phyloP scores from a whole-genome alignment of 2,888 invertebrate species.

The Tenthredo amoena region DNA sequence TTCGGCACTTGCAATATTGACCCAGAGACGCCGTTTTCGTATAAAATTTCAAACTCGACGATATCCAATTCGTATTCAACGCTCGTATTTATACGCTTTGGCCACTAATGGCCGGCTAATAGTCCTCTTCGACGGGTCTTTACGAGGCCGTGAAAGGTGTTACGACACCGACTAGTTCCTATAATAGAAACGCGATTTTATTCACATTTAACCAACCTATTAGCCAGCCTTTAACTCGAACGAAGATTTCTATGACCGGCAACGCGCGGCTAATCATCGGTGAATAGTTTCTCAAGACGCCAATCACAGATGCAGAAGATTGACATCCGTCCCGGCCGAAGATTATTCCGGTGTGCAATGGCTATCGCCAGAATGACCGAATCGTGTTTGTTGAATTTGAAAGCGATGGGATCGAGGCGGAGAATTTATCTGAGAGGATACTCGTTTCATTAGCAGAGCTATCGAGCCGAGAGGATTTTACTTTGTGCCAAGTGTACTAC shows the following conservation, averaged over 20 bases:
- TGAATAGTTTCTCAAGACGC: background rate
- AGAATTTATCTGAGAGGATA: background rate
- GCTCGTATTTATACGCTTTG: background rate
- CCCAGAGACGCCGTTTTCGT: background rate
- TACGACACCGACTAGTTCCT: background rate
- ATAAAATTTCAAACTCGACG: background rate
- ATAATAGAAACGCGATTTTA: background rate
- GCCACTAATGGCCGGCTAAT: slow-evolving; percentile 9
- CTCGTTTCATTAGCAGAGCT: slow-evolving; percentile 34
- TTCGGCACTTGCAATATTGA: background rate
- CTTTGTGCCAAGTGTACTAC: slow-evolving; percentile 5
- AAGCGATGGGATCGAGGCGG: background rate
- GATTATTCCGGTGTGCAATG: background rate
- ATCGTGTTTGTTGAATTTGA: background rate
- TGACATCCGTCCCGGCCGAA: background rate
- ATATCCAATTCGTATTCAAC: background rate
- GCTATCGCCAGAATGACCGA: background rate
- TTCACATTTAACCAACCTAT: background rate
- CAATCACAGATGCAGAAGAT: background rate
- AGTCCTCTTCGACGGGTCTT: background rate
- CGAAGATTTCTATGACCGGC: background rate
- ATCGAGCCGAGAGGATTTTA: background rate
- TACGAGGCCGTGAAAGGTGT: background rate
- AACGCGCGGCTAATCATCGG: background rate
- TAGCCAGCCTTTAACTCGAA: background rate